Conservation (phyloP, 2,113 vertebrate genomes). For the Ceratotherium simum region DNA sequence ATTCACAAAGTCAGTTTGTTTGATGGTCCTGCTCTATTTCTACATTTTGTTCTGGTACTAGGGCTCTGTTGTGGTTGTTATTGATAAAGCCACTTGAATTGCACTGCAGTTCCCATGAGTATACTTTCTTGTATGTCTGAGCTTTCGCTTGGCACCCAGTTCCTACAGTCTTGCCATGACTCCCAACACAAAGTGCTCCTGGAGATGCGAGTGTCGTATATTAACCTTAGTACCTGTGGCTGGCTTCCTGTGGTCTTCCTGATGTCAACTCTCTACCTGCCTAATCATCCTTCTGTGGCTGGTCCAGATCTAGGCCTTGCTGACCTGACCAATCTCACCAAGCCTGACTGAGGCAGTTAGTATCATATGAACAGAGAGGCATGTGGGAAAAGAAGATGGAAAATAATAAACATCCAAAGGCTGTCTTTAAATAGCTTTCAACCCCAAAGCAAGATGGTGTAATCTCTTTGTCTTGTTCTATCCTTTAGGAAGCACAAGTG, state of each 20-base stretch:
- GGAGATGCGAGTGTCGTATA: not conserved
- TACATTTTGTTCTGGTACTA: constrained; percentile 26
- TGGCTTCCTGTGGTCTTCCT: not conserved
- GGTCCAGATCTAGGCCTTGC: not conserved
- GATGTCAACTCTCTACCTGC: not conserved
- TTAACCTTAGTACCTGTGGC: not conserved
- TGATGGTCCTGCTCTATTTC: not conserved
- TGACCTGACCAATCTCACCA: not conserved
- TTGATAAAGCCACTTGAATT: not conserved
- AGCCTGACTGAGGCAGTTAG: not conserved
- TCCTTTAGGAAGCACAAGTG: not conserved
- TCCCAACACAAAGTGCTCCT: not conserved
- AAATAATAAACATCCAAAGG: constrained; percentile 43
- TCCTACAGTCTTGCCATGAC: not conserved
- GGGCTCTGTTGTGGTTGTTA: not conserved
- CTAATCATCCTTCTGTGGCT: not conserved
- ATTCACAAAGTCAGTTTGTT: not conserved
- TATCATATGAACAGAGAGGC: not conserved
- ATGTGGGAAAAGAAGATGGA: not conserved
- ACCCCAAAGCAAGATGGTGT: not conserved
- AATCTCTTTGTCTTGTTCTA: not conserved
- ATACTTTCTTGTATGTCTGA: not conserved
- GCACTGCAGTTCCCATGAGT: not conserved
- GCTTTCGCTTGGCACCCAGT: constrained; percentile 5
- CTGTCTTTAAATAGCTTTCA: constrained; percentile 18